Evolutionary conservation across 2,797 vertebrate species (phyloP).

Genomic region (Echiichthys vipera): DNA sequence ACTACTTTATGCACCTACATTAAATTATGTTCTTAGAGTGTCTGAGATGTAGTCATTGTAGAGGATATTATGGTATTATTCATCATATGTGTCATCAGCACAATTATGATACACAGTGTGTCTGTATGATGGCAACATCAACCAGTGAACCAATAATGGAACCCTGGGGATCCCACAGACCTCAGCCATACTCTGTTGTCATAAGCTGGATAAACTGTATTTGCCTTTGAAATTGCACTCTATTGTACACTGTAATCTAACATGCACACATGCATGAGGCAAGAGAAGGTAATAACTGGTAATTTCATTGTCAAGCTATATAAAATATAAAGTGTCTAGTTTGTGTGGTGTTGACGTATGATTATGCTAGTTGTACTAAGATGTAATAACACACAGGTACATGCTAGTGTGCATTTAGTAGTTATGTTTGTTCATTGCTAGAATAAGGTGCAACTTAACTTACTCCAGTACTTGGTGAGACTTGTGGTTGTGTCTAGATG

Average conservation of each 20-base stretch:
- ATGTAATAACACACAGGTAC: background rate
- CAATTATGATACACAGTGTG: background rate
- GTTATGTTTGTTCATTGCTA: background rate
- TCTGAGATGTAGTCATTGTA: too few relatives aligned
- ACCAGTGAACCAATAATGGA: too few relatives aligned
- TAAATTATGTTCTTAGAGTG: background rate
- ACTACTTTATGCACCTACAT: background rate
- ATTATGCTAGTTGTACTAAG: background rate
- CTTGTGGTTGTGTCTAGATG: too few relatives aligned
- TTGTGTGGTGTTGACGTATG: background rate
- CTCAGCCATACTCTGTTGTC: too few relatives aligned
- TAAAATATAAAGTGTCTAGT: background rate
- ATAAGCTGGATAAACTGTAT: too few relatives aligned
- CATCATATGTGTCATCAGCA: background rate
- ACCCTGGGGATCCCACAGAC: too few relatives aligned
- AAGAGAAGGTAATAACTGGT: constrained; percentile 8
- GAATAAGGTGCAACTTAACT: too few relatives aligned
- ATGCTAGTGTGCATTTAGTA: background rate
- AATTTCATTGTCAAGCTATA: constrained; percentile 13
- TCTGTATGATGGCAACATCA: background rate
- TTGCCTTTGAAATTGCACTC: too few relatives aligned
- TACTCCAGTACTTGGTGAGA: too few relatives aligned
- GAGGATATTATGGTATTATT: background rate
- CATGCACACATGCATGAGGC: background rate
- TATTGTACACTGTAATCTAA: constrained; percentile 1